Evolutionary conservation across 2,113 vertebrate genomes (phyloP).

Genomic region (Psittacus erithacus): DNA sequence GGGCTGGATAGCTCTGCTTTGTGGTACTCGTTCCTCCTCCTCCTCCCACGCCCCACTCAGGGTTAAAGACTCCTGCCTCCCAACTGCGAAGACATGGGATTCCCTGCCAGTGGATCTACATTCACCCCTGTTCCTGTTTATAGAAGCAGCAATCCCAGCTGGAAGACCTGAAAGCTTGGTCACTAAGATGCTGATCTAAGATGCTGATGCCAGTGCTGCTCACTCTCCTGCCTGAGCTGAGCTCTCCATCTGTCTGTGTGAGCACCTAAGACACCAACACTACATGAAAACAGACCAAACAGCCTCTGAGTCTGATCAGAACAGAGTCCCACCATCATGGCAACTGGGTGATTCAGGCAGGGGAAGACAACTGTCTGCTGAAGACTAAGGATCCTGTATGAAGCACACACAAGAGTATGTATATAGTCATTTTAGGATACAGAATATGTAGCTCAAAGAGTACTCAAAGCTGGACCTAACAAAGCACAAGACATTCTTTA

Average conservation of each 20-base stretch:
- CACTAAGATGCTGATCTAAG: not conserved
- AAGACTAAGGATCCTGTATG: not conserved
- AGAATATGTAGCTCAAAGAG: not conserved
- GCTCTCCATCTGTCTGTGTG: not conserved
- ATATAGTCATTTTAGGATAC: not conserved
- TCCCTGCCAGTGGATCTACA: not conserved
- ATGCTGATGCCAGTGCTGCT: not conserved
- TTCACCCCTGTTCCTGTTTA: not conserved
- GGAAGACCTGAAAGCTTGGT: not conserved
- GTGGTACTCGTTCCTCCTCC: not conserved
- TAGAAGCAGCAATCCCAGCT: not conserved
- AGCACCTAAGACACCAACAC: not conserved
- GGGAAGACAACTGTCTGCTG: not conserved
- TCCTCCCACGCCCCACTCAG: not conserved
- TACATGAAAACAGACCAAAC: rapidly evolving
- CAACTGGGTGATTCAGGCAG: not conserved
- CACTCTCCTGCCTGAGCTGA: not conserved
- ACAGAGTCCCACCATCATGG: rapidly evolving
- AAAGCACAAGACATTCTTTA: not conserved
- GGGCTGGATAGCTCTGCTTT: not conserved
- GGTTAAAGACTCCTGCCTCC: not conserved
- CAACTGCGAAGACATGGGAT: not conserved
- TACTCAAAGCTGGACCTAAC: not conserved
- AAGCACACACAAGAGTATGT: not conserved
- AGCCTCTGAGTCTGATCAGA: not conserved